Percentiles rank a stretch among this genome's conserved stretches.
Evolutionary conservation across 2,888 invertebrate species (phyloP).

Genomic region (Lordiphosa fenestrarum): DNA sequence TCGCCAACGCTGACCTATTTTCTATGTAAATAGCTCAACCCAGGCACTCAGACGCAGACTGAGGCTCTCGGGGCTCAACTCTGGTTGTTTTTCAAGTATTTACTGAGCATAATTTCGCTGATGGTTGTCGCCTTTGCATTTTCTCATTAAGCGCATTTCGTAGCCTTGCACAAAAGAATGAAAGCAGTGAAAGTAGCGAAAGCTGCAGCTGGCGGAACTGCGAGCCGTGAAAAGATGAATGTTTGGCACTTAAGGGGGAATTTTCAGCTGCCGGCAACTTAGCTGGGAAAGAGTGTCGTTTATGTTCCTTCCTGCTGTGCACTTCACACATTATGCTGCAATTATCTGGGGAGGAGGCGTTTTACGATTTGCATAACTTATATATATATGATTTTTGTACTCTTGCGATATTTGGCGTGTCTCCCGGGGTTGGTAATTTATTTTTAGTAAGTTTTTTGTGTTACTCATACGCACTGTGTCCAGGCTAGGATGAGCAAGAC

Average conservation of each 20-base stretch:
- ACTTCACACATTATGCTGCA: conserved; percentile 56
- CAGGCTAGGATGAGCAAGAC: conserved; percentile 14
- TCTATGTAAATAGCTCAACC: conserved; percentile 31
- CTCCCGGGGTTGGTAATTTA: conserved; percentile 13
- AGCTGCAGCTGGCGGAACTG: no score
- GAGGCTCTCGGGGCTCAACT: conserved; percentile 25
- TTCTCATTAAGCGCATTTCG: conserved; percentile 71
- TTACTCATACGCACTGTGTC: conserved; percentile 50
- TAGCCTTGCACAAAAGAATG: conserved; percentile 29
- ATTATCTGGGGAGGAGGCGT: conserved; percentile 55
- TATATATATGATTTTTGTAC: conserved; percentile 12
- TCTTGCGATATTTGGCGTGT: conserved; percentile 48
- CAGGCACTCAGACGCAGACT: conserved; percentile 14
- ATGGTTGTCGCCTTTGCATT: conserved; percentile 58
- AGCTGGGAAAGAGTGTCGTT: conserved; percentile 20
- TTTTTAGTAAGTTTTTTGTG: conserved; percentile 4
- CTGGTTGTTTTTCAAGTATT: conserved; percentile 54
- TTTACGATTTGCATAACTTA: conserved; percentile 66
- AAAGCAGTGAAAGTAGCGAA: conserved; percentile 5
- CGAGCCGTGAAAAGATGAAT: conserved; percentile 26
- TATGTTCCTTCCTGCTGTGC: conserved; percentile 36
- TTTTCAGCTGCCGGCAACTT: conserved; percentile 43
- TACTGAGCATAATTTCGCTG: conserved; percentile 58
- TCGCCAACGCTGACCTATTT: conserved; percentile 40
- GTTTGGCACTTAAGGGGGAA: conserved; percentile 25